phyloP scores from a whole-genome alignment of 2,797 vertebrate species.

The Decapterus maruadsi region DNA sequence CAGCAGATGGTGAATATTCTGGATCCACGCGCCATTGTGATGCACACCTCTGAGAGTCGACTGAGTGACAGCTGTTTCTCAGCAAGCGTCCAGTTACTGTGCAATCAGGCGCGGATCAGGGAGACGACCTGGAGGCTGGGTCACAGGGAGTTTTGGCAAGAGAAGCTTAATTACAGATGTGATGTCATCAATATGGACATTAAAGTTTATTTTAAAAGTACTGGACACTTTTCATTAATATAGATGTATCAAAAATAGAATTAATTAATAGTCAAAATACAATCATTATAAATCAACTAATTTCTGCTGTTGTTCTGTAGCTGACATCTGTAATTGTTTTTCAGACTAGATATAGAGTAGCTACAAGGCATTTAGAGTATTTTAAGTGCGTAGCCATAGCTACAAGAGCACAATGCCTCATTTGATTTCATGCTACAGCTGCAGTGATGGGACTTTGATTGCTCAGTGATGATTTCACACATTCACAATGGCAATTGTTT shows the following conservation, averaged over 20 bases:
- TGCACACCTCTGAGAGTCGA: conserved; percentile 62
- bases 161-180: conserved; percentile 60
- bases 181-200: conserved; percentile 43
- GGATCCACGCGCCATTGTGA: conserved; percentile 64
- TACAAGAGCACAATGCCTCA: conserved; percentile 5
- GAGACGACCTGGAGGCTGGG: conserved; percentile 34
- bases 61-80: conserved; percentile 79
- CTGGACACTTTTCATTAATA: background rate
- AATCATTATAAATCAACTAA: conserved; percentile 22
- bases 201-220: conserved; percentile 28
- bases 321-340: conserved; percentile 19
- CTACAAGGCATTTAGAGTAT: conserved; percentile 5
- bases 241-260: background rate
- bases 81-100: conserved; percentile 57
- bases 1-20: conserved; percentile 77
- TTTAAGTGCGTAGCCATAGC: conserved; percentile 18
- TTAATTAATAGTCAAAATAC: conserved; percentile 1
- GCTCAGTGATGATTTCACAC: conserved; percentile 1
- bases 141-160: conserved; percentile 25
- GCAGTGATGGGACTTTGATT: background rate
- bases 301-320: conserved; percentile 20
- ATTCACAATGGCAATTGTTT: background rate
- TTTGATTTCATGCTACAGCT: conserved; percentile 2
- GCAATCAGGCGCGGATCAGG: conserved; percentile 45
- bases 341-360: conserved; percentile 6